A percentile compares a stretch with the other conserved stretches of the same genome.
Conservation (phyloP, 2,113 vertebrate species). For the Sinocyclocheilus anophthalmus region DNA sequence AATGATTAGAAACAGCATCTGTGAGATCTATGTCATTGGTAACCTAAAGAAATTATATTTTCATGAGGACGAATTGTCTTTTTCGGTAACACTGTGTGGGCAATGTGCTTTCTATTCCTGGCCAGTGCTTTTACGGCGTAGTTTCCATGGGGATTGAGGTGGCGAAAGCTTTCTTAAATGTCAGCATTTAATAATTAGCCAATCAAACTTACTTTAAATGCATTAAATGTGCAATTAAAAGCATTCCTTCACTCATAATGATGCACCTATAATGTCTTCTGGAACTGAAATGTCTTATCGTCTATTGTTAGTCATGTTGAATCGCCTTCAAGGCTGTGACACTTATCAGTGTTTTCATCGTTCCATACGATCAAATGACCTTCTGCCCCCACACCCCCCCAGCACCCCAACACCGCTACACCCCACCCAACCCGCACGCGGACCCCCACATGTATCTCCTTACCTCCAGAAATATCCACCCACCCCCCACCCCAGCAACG, state of each 20-base stretch:
- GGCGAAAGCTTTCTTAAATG: slow-evolving; percentile 34
- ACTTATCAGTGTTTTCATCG: slow-evolving; percentile 19
- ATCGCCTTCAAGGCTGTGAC: not conserved
- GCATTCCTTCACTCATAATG: not conserved
- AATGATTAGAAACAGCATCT: slow-evolving; percentile 10
- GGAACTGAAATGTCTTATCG: not conserved
- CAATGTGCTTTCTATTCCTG: slow-evolving; percentile 48
- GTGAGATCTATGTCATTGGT: not conserved
- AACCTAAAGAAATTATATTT: not conserved
- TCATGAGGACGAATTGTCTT: not conserved
- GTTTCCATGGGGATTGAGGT: slow-evolving; percentile 50
- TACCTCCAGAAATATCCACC: too few species aligned
- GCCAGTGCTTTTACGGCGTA: slow-evolving; percentile 28
- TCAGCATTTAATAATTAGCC: slow-evolving; percentile 34
- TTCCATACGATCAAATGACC: slow-evolving; percentile 11
- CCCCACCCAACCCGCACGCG: too few species aligned
- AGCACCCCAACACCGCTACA: too few species aligned
- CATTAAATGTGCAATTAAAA: slow-evolving; percentile 2
- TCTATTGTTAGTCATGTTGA: not conserved
- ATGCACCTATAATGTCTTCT: not conserved
- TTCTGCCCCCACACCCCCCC: too few species aligned
- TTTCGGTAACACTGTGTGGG: slow-evolving; percentile 12
- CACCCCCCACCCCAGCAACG: too few species aligned
- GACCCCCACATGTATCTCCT: too few species aligned
- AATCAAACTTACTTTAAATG: not conserved